A percentile compares a stretch with the other conserved stretches of the same genome.
These are phyloP conservation scores for Ceraclea dissimilis DNA, from an alignment of 2,888 invertebrate species.

Conservation along the genomic window DNA sequence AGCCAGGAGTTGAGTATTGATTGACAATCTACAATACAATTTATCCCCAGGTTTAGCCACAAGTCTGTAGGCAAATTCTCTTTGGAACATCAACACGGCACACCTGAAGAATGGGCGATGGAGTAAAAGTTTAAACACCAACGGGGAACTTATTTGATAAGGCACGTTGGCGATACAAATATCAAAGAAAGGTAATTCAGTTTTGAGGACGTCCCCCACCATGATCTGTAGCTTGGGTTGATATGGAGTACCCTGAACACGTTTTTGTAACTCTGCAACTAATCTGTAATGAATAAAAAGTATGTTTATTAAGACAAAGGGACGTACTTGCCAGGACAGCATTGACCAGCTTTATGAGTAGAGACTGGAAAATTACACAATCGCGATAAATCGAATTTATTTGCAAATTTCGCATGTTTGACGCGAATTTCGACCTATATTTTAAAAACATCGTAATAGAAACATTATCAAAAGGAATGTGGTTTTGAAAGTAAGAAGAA, in stretches of 20 bases:
- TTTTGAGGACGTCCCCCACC: conserved; percentile 91
- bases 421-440: no score
- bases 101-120: conserved; percentile 83
- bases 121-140: conserved; percentile 88
- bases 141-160: conserved; percentile 95
- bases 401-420: no score
- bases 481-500: no score
- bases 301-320: no score
- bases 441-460: no score
- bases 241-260: conserved; percentile 82
- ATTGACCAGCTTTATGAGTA: no score
- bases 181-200: conserved; percentile 93
- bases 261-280: conserved; percentile 95
- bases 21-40: conserved; percentile 89
- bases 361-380: no score
- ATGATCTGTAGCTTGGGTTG: conserved; percentile 88
- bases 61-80: conserved; percentile 94
- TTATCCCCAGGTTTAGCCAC: conserved; percentile 98
- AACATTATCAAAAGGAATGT: no score
- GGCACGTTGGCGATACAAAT: conserved; percentile 98
- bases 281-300: conserved; percentile 46
- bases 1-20: conserved; percentile 93
- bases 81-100: conserved; percentile 97
- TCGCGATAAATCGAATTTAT: no score
- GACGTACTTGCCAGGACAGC: neutral